These are phyloP conservation scores for Nemotelus pantherinus DNA, from an alignment of 2,888 invertebrate species.

Conservation along the genomic window DNA sequence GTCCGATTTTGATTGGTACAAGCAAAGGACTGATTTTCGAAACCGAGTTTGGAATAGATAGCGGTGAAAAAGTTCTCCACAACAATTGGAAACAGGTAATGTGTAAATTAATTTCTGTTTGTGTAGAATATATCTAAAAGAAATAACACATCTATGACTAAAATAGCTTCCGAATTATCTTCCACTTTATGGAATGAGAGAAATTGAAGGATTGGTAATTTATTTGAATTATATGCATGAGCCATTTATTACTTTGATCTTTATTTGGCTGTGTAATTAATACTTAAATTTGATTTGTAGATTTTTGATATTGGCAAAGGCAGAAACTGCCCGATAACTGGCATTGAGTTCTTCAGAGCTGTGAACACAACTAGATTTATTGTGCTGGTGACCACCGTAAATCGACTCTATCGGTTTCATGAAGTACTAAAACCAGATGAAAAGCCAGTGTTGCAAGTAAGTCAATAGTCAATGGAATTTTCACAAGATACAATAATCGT, in stretches of 20 bases:
- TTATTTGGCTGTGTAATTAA: background rate
- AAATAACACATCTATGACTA: constrained; percentile 28
- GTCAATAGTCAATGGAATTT: background rate
- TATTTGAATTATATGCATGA: background rate
- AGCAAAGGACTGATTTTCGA: constrained; percentile 91
- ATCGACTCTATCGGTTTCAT: constrained; percentile 87
- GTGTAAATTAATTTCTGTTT: constrained; percentile 33
- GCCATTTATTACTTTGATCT: background rate
- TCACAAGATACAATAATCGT: constrained; percentile 52
- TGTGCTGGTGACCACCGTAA: constrained; percentile 85
- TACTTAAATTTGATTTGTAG: constrained; percentile 64
- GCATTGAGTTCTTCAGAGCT: constrained; percentile 82
- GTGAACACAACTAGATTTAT: constrained; percentile 78
- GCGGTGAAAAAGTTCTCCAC: constrained; percentile 84
- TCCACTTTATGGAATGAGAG: constrained; percentile 77
- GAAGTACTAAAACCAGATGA: constrained; percentile 81
- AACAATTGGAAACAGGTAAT: constrained; percentile 87
- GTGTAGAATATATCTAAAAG: constrained; percentile 47
- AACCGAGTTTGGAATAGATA: constrained; percentile 83
- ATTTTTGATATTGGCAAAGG: constrained; percentile 89
- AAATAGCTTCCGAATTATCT: constrained; percentile 78
- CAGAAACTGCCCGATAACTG: constrained; percentile 82
- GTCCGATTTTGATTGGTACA: constrained; percentile 88
- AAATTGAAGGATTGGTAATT: constrained; percentile 79
- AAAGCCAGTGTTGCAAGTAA: constrained; percentile 71